These are phyloP conservation scores for Macquaria ambigua DNA, from an alignment of 2,113 vertebrate species.

Conservation along the genomic window DNA sequence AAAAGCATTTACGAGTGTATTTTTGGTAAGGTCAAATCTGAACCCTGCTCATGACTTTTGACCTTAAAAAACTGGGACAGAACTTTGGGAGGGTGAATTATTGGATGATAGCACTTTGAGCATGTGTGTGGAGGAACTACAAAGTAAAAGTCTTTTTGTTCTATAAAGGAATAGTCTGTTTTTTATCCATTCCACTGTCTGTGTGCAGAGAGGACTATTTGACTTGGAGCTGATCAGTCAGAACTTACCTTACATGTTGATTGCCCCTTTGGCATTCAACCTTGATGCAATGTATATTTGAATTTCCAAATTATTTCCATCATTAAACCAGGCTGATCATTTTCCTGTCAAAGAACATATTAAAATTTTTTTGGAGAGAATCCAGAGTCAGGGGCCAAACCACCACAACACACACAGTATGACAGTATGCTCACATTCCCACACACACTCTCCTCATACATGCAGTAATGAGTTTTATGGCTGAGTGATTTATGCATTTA, in stretches of 20 bases:
- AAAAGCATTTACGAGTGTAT: constrained; percentile 24
- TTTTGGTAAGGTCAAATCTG: constrained; percentile 14
- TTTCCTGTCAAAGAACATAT: constrained; percentile 48
- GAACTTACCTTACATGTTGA: not conserved
- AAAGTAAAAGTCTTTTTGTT: no score
- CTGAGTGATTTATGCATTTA: constrained; percentile 68
- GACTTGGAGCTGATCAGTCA: not conserved
- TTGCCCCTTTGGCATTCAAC: not conserved
- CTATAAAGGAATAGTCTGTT: not conserved
- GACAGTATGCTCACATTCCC: constrained; percentile 2
- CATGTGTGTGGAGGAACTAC: not conserved
- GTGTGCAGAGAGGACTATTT: not conserved
- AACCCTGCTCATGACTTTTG: constrained; percentile 10
- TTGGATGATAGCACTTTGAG: not conserved
- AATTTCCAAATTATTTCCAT: constrained; percentile 50
- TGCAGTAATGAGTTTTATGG: constrained; percentile 62
- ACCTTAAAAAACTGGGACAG: not conserved
- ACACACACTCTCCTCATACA: constrained; percentile 13
- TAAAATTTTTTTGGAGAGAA: constrained; percentile 37
- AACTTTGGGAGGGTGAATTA: not conserved
- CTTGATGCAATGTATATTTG: constrained; percentile 4
- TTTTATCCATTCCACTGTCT: not conserved
- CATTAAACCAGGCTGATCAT: constrained; percentile 3
- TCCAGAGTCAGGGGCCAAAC: constrained; percentile 34
- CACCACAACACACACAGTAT: constrained; percentile 1